Evolutionary conservation across 2,797 vertebrate genomes (phyloP), one percentile per base, ranked within the genome.

Genomic region (Scyliorhinus canicula): DNA sequence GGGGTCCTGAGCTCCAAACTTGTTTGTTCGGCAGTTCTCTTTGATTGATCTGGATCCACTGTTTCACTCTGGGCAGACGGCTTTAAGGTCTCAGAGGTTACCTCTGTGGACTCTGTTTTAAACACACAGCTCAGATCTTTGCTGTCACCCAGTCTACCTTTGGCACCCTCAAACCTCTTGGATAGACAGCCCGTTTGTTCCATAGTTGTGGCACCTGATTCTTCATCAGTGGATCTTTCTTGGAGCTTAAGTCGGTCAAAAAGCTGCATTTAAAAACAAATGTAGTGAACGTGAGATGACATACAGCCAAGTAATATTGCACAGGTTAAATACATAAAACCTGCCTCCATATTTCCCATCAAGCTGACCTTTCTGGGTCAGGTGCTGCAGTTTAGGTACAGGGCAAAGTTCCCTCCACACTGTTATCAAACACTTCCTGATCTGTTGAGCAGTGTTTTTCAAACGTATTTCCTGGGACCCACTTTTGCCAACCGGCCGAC

Each of bases 201-300:
- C 31, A 16, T 21, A 35, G 7, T 19, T 12, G 19, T 94, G 88
- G 57, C n/a, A 91, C 8, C 7, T 31, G n/a, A 7, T 55, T 74
- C 67, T 97, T 97, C 96, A 95, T 97, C 95, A 0, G 95, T 95
- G 5, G 96, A 97, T 65, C 95, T 96, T 94, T 99, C 98, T 96
- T 99, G 99, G 95, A 99, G 97, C 95, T 96, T 98, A 19, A 99
- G 97, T 95, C 98, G 98, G 95, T 99, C 98, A 96, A 99, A 99
- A 2, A 99, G 97, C 99, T 99, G 96, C 0, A 95, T 31, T 69
- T n/a, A 19, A 71, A 94, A 94, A 52, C 5, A 94, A 74, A 94
- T 69, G 16, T 21, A 93, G 65, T 90, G 50, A 88, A 57, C 28
- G 35, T 52, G 14, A 52, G 31, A 85, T 28, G 19, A 63, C 2